Percentiles rank a stretch among this genome's conserved stretches.
Conservation (phyloP, 2,113 vertebrate genomes). For the Petaurus breviceps region DNA sequence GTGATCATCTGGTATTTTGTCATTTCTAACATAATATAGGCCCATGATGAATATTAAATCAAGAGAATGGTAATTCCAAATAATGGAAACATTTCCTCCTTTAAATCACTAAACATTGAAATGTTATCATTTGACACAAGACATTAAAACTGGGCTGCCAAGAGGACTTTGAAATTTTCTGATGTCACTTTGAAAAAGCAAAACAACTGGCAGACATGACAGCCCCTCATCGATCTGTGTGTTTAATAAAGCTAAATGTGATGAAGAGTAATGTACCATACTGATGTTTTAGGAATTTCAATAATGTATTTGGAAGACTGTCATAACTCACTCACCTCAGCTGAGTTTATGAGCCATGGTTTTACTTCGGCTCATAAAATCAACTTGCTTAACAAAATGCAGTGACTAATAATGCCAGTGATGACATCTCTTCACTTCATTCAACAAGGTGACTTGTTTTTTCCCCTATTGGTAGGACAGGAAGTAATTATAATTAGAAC, state of each 20-base stretch:
- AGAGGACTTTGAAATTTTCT: constrained; percentile 56
- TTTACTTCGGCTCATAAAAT: constrained; percentile 85
- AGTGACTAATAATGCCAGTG: constrained; percentile 79
- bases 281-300: constrained; percentile 86
- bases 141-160: constrained; percentile 30
- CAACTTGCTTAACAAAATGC: constrained; percentile 79
- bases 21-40: neutral
- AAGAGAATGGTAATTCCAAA: constrained; percentile 5
- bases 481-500: constrained; percentile 62
- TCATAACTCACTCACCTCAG: constrained; percentile 87
- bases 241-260: constrained; percentile 86
- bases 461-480: constrained; percentile 57
- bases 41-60: constrained; percentile 51
- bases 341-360: constrained; percentile 85
- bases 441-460: constrained; percentile 84
- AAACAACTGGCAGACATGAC: constrained; percentile 79
- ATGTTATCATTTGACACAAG: constrained; percentile 42
- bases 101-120: constrained; percentile 59
- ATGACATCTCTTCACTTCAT: constrained; percentile 73
- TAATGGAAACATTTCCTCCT: constrained; percentile 45
- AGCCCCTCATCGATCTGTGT: constrained; percentile 81
- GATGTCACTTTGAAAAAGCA: constrained; percentile 73
- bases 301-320: constrained; percentile 82
- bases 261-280: constrained; percentile 87
- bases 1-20: neutral